Evolutionary conservation across 2,113 vertebrate species (phyloP).

Genomic region (Phyllopteryx taeniolatus): DNA sequence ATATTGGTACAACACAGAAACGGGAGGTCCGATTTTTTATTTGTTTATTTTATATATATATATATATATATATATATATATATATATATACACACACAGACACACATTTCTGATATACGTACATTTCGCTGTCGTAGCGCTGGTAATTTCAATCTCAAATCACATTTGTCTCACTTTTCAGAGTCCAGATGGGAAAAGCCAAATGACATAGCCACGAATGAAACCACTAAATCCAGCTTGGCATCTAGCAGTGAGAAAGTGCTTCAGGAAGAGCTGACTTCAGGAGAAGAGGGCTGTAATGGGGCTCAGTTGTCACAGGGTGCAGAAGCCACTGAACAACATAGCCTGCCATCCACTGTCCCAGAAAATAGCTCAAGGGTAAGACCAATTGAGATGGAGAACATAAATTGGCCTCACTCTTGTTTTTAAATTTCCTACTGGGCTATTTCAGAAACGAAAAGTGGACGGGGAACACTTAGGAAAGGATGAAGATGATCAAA

Average conservation of each 20-base stretch:
- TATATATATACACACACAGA: no score
- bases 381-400: conserved; percentile 16
- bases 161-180: conserved; percentile 49
- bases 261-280: conserved; percentile 44
- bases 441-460: conserved; percentile 62
- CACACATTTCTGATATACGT: background rate
- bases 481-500: conserved; percentile 38
- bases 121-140: background rate
- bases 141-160: background rate
- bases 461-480: conserved; percentile 28
- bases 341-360: conserved; percentile 28
- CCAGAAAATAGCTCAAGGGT: conserved; percentile 79
- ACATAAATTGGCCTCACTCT: background rate
- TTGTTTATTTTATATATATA: no score
- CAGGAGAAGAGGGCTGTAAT: conserved; percentile 40
- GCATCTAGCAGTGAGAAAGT: conserved; percentile 12
- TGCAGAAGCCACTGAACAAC: conserved; percentile 33
- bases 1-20: conserved; percentile 91
- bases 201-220: conserved; percentile 54
- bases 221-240: conserved; percentile 17
- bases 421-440: background rate
- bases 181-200: conserved; percentile 94
- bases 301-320: conserved; percentile 12
- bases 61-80: background rate
- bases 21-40: conserved; percentile 75